A percentile compares a stretch with the other conserved stretches of the same genome.
These are phyloP conservation scores for Arenaria interpres DNA, from an alignment of 2,113 vertebrate genomes.

Conservation along the genomic window DNA sequence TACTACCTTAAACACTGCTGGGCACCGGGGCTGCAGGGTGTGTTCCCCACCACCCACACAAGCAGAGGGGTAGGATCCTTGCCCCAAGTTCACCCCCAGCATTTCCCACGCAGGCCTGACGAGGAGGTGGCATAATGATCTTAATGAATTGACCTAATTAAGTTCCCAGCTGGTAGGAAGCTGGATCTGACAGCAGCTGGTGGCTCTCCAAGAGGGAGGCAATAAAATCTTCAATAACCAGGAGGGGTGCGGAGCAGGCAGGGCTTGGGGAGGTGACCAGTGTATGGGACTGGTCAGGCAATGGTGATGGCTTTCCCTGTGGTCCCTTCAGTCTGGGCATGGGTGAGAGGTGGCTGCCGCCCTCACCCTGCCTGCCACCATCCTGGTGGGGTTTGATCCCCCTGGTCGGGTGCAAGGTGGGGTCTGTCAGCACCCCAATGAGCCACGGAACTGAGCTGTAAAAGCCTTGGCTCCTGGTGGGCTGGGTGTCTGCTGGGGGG, in stretches of 20 bases:
- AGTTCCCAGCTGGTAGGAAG: neutral
- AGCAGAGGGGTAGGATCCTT: neutral
- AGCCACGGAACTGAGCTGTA: fast-evolving
- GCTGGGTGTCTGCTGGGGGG: neutral
- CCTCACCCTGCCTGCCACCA: neutral
- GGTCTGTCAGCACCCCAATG: fast-evolving
- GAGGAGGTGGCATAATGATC: neutral
- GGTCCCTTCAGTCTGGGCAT: neutral
- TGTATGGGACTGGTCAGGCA: neutral
- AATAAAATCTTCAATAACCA: neutral
- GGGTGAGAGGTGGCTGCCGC: neutral
- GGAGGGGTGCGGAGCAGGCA: neutral
- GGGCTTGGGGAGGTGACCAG: neutral
- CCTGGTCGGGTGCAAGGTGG: neutral
- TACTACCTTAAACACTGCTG: neutral
- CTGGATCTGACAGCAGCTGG: neutral
- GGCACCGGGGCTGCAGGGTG: neutral
- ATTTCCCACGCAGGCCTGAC: fast-evolving
- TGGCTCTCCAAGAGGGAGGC: neutral
- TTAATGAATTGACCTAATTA: constrained; percentile 15
- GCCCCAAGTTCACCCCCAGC: fast-evolving
- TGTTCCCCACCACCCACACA: fast-evolving
- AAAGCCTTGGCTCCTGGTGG: neutral
- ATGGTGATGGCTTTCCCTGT: neutral
- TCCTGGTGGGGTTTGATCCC: fast-evolving